phyloP scores from a whole-genome alignment of 35 echinoderm and acorn worm species.

The Lytechinus pictus region DNA sequence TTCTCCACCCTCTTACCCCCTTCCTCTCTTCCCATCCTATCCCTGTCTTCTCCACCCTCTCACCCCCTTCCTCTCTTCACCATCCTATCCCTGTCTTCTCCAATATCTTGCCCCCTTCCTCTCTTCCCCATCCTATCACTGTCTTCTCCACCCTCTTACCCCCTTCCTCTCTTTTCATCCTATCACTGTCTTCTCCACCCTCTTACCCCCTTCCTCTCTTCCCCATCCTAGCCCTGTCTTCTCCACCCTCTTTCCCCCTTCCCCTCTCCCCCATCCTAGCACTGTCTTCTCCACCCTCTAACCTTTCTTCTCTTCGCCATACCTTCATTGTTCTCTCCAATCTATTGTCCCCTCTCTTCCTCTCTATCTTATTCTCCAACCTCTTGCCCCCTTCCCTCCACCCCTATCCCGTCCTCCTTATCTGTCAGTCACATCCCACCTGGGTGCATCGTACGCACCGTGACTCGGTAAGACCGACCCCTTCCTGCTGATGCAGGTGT shows the following conservation, averaged over 20 bases:
- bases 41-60: background rate
- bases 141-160: no score
- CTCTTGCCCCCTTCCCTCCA: background rate
- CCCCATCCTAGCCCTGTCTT: no score
- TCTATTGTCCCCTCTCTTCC: background rate
- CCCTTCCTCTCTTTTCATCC: no score
- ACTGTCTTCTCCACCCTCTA: no score
- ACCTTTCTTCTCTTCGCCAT: no score
- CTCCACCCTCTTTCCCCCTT: no score
- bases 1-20: no score
- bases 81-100: background rate
- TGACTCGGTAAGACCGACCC: conserved; percentile 36
- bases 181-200: no score
- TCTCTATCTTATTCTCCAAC: background rate
- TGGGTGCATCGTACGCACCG: background rate
- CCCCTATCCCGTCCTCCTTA: background rate
- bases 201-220: no score
- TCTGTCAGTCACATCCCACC: background rate
- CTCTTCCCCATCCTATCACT: background rate
- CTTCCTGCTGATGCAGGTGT: conserved; percentile 1
- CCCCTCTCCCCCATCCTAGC: no score
- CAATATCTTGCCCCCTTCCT: background rate
- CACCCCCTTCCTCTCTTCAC: background rate
- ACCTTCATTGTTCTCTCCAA: background rate
- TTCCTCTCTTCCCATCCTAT: background rate